Evolutionary conservation across 2,888 invertebrate species (phyloP).

Genomic region (Calameuta idolon): DNA sequence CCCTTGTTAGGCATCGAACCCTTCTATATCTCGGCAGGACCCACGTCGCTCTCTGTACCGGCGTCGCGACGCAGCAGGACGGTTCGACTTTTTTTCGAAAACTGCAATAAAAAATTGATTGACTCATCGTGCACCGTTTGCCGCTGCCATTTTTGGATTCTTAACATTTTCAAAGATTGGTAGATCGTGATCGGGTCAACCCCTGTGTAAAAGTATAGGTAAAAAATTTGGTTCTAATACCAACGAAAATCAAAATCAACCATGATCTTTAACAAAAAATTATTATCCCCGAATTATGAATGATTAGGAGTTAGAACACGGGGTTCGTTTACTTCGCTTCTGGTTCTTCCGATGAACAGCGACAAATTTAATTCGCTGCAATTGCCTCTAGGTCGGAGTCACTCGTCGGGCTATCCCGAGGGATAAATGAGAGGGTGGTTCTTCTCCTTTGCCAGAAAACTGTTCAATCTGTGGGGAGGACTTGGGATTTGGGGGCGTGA

Average conservation of each 20-base stretch:
- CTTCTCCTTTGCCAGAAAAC: slow-evolving; percentile 36
- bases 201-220: background rate
- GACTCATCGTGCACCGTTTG: background rate
- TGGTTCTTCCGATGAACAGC: slow-evolving; percentile 33
- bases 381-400: background rate
- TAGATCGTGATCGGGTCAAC: background rate
- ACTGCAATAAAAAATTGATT: background rate
- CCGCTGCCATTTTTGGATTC: background rate
- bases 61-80: background rate
- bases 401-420: slow-evolving; percentile 22
- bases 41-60: background rate
- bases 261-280: background rate
- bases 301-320: background rate
- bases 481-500: slow-evolving; percentile 29
- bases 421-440: slow-evolving; percentile 32
- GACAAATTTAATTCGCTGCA: slow-evolving; percentile 50
- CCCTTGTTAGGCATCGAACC: slow-evolving; percentile 66
- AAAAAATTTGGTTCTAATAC: background rate
- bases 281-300: background rate
- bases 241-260: background rate
- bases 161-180: background rate
- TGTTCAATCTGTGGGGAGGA: slow-evolving; percentile 51
- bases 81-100: background rate
- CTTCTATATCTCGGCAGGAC: slow-evolving; percentile 34
- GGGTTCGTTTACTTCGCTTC: background rate